Conservation (phyloP, 2,888 invertebrate species). For the Xiphydria camelus region DNA sequence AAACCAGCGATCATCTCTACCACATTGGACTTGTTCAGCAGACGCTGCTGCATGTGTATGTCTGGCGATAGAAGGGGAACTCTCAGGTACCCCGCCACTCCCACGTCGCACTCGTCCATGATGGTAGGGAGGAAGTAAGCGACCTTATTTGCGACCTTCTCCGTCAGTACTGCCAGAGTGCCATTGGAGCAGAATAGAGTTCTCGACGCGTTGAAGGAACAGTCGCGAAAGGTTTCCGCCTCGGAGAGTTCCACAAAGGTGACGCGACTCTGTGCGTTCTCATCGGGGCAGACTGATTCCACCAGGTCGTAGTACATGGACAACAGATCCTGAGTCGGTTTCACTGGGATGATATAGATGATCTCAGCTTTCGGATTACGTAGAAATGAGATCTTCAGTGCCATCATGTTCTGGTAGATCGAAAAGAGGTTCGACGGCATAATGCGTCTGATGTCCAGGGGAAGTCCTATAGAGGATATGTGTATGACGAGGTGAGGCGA, state of each 20-base stretch:
- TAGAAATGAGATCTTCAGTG: slow-evolving; percentile 26
- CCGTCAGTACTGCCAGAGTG: slow-evolving; percentile 21
- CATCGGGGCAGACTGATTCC: slow-evolving; percentile 22
- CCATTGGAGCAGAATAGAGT: slow-evolving; percentile 33
- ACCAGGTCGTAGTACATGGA: slow-evolving; percentile 33
- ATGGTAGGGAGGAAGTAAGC: slow-evolving; percentile 32
- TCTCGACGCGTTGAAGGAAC: slow-evolving; percentile 29
- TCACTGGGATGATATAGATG: slow-evolving; percentile 32
- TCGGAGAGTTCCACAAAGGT: slow-evolving; percentile 30
- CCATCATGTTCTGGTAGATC: slow-evolving; percentile 27
- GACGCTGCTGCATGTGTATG: slow-evolving; percentile 24
- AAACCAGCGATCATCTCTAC: slow-evolving; percentile 21
- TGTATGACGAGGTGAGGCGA: slow-evolving; percentile 30
- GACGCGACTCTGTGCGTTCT: slow-evolving; percentile 20
- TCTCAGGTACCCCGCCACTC: slow-evolving; percentile 24
- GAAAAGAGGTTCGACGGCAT: slow-evolving; percentile 18
- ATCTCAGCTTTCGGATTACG: slow-evolving; percentile 27
- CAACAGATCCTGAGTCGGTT: slow-evolving; percentile 22
- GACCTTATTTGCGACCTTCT: slow-evolving; percentile 19
- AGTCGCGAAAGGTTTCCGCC: slow-evolving; percentile 19
- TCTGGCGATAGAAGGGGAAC: slow-evolving; percentile 28
- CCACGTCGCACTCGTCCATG: slow-evolving; percentile 37
- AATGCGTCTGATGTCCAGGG: slow-evolving; percentile 23
- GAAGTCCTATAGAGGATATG: slow-evolving; percentile 30
- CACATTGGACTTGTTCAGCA: slow-evolving; percentile 26